Percentiles rank a stretch among this genome's conserved stretches.
phyloP scores from a whole-genome alignment of 2,113 vertebrate species.

The Aldabrachelys gigantea region DNA sequence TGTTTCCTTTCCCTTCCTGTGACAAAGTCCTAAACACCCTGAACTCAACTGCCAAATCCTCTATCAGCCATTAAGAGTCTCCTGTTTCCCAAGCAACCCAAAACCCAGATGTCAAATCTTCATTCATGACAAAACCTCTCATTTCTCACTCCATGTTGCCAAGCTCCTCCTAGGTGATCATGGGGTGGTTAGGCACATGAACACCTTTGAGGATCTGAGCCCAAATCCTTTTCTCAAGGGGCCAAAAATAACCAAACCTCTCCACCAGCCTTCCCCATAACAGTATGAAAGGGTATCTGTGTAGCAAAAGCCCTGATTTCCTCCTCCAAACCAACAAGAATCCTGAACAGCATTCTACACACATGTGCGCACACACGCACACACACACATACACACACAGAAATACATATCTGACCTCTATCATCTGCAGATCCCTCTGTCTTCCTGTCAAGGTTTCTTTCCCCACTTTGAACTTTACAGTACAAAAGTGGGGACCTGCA shows the following conservation, averaged over 20 bases:
- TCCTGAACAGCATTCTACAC: not conserved
- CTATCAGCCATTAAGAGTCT: slow-evolving; percentile 35
- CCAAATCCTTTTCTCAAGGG: not conserved
- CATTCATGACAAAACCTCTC: not conserved
- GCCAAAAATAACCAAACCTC: not conserved
- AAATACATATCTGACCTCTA: not conserved
- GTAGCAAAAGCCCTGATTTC: not conserved
- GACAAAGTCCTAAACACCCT: not conserved
- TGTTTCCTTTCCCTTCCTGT: not conserved
- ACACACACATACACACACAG: too few species aligned
- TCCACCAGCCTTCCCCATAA: not conserved
- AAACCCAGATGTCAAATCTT: not conserved
- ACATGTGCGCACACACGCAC: too few species aligned
- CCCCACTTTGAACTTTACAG: too few species aligned
- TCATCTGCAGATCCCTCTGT: not conserved
- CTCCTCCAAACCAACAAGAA: not conserved
- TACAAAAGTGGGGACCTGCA: too few species aligned
- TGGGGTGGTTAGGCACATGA: not conserved
- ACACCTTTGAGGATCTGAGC: not conserved
- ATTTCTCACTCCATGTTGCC: not conserved
- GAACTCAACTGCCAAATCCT: slow-evolving; percentile 16
- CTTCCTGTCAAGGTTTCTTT: too few species aligned
- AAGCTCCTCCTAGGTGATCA: not conserved
- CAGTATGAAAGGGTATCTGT: not conserved
- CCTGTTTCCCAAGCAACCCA: slow-evolving; percentile 37